Evolutionary conservation across 2,797 vertebrate genomes (phyloP).

Genomic region (Chelidonichthys spinosus): DNA sequence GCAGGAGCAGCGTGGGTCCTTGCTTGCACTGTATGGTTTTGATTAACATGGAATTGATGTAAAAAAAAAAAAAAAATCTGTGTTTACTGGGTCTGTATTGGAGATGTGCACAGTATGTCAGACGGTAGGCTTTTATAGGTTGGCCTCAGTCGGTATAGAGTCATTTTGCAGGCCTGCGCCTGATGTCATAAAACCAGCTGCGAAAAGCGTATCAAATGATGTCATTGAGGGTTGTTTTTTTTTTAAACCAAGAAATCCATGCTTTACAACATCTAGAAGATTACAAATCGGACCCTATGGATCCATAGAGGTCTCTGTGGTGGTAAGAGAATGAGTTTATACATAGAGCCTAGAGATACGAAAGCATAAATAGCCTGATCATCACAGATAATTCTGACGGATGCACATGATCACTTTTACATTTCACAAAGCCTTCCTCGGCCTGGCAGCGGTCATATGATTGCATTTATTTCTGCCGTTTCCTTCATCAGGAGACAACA

Average conservation of each 20-base stretch:
- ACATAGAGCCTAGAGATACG: slow-evolving; percentile 30
- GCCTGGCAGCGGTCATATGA: slow-evolving; percentile 56
- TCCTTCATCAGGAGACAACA: slow-evolving; percentile 21
- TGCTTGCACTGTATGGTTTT: slow-evolving; percentile 48
- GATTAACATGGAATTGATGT: slow-evolving; percentile 44
- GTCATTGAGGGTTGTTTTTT: slow-evolving; percentile 9
- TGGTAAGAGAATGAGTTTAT: slow-evolving; percentile 18
- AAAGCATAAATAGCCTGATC: slow-evolving; percentile 37
- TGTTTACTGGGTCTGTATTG: neutral
- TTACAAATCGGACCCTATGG: slow-evolving; percentile 2
- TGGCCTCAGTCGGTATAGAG: neutral
- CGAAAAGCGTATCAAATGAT: neutral
- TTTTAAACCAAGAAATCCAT: neutral
- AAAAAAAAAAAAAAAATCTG: slow-evolving; percentile 19
- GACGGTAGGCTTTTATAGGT: neutral
- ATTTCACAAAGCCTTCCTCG: slow-evolving; percentile 20
- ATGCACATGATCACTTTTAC: slow-evolving; percentile 54
- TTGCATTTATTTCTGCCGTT: slow-evolving; percentile 47
- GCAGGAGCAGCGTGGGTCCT: slow-evolving; percentile 48
- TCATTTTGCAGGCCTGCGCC: neutral
- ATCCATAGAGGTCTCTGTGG: neutral
- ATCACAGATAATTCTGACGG: slow-evolving; percentile 41
- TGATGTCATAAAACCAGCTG: neutral
- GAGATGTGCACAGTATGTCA: neutral
- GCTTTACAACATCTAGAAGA: neutral